Conservation (phyloP, 2,797 vertebrate genomes). For the Poeciliopsis paucimaculata region DNA sequence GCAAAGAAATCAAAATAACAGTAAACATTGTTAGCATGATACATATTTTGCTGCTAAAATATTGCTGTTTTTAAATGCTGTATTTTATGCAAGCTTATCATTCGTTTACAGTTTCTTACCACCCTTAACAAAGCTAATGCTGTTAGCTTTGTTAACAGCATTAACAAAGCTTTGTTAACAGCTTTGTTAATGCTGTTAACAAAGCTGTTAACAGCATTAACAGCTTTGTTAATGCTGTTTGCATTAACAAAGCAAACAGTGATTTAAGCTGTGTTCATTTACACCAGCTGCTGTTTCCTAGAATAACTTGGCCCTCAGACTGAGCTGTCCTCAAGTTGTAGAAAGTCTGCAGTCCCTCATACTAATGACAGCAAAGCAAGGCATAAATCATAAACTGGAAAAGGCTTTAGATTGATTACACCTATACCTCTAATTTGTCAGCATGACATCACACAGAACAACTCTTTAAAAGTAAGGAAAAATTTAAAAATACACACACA, state of each 20-base stretch:
- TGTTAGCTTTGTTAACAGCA: too few relatives aligned
- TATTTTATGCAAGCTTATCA: neutral
- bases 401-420: slow-evolving; percentile 32
- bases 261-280: slow-evolving; percentile 16
- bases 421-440: slow-evolving; percentile 10
- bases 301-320: slow-evolving; percentile 14
- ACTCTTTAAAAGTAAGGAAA: neutral
- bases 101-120: neutral
- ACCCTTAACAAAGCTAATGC: too few relatives aligned
- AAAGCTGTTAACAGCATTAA: too few relatives aligned
- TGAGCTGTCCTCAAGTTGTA: neutral
- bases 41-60: neutral
- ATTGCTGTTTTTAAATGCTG: neutral
- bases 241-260: slow-evolving; percentile 5
- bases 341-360: slow-evolving; percentile 9
- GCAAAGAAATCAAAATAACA: neutral
- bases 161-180: too few relatives aligned
- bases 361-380: slow-evolving; percentile 16
- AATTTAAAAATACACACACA: neutral
- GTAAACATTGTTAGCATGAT: neutral
- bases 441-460: neutral
- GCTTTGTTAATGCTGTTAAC: too few relatives aligned
- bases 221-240: too few relatives aligned
- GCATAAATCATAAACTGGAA: slow-evolving; percentile 27
- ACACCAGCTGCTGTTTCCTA: slow-evolving; percentile 12